Evolutionary conservation across 2,113 vertebrate species (phyloP), one percentile per base, ranked within the genome.

Genomic region (Phycodurus eques): DNA sequence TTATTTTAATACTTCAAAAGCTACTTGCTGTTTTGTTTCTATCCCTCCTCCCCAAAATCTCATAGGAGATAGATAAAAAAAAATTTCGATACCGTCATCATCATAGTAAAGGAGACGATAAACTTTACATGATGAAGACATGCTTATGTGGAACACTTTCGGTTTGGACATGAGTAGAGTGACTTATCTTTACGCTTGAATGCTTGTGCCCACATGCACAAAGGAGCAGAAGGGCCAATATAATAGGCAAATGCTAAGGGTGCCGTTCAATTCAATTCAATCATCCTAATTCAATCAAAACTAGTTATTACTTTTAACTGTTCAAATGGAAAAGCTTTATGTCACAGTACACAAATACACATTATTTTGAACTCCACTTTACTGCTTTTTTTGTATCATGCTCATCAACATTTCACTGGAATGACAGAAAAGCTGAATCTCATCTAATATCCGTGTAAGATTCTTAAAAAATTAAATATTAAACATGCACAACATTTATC

Each of bases 1-100:
- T 39, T 56, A 69, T 70, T 74, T 81, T 70, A 73, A 74, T 74
- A 67, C 71, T 76, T 69, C 19, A 80, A 74, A 80, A 53, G 61
- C 39, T 57, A 65, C 68, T 73, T 78, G 14, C 39, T 49, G 64
- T 67, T 67, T 67, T 15, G 8, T 63, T 42, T 63, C 35, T 22
- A 59, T 74, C 65, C 71, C 12, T 57, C 47, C 61, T 77, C 77
- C 49, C 49, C 46, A 35, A 44, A 78, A 75, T 71, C 73, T 68
- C 64, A 65, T 4, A 46, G 51, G 51, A 70, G 59, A 76, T 78
- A 75, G 80, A 75, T 76, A 66, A n/a, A n/a, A n/a, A n/a, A n/a
- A n/a, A n/a, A n/a, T n/a, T n/a, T n/a, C n/a, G 44, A 53, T 39
- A 42, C 33, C 19, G 33, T 62, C 33, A 11, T 65, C 66, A 33